Base-by-base conservation (phyloP, 2,113 vertebrate genomes). In the Setophaga petechia region DNA sequence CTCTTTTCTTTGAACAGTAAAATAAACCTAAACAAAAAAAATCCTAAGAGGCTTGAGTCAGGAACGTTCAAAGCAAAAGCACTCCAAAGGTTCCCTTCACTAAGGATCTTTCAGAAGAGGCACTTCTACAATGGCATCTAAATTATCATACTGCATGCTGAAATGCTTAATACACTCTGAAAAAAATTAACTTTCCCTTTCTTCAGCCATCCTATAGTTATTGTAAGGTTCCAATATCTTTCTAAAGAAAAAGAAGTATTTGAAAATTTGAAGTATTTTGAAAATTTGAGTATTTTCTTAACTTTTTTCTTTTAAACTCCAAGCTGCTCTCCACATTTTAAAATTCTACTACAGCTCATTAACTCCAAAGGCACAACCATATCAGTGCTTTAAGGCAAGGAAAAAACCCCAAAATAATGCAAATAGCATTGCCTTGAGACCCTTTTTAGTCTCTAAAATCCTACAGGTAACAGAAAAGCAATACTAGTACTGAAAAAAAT, bases 381-480 rank as follows among this genome's bases (percentile, higher is more conserved):
- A 69, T 44, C 27, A 59, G 6, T 47, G 19, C 66, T 95, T 79
- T 67, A 82, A 79, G 24, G 22, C 6, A 87, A 67, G 80, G 8
- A 65, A 73, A 61, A 62, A 24, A 0, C 0, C 5, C 7, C 8
- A 43, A 61, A 86, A 62, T 31, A 65, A 76, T 8, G 19, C 46
- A 90, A 85, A 35, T 11, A 81, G 55, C 35, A 24, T 24, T 74
- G 59, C 35, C 17, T 43, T 57, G 27, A 78, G 21, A 24, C 33
- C 28, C 19, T 35, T 27, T 80, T 33, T 37, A 69, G 46, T 59
- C 30, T 78, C 79, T n/a, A 68, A 83, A 95, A 85, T 68, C 39
- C 74, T 28, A 15, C 46, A 92, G n/a, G 22, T 31, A 77, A 47
- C 43, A 88, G 51, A 66, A 93, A 71, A 49, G 10, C 33, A 74